Evolutionary conservation across 2,797 vertebrate genomes (phyloP).

Genomic region (Salmo trutta): DNA sequence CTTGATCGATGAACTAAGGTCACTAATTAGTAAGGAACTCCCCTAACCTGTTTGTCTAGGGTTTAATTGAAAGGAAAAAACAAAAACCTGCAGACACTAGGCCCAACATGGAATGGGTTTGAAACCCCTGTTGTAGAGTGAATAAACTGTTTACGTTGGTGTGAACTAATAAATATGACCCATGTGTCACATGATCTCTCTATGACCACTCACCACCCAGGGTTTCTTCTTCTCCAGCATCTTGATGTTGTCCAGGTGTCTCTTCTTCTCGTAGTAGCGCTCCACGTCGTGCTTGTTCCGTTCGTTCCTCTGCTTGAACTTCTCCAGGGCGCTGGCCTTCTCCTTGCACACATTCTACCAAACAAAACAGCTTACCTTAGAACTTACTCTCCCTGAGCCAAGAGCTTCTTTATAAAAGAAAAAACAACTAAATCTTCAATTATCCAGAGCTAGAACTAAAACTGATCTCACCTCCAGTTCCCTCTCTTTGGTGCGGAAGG

Average conservation of each 20-base stretch:
- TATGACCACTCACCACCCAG: constrained; percentile 85
- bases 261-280: constrained; percentile 88
- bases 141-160: too few relatives aligned
- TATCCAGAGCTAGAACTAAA: background rate
- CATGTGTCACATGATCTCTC: background rate
- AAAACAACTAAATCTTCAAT: background rate
- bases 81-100: too few relatives aligned
- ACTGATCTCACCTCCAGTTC: constrained; percentile 84
- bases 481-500: constrained; percentile 86
- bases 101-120: too few relatives aligned
- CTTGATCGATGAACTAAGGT: too few relatives aligned
- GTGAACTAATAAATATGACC: too few relatives aligned
- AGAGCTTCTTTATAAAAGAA: background rate
- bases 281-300: constrained; percentile 90
- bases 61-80: too few relatives aligned
- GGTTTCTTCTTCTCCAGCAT: constrained; percentile 92
- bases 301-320: constrained; percentile 87
- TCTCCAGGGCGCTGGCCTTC: constrained; percentile 86
- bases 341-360: constrained; percentile 85
- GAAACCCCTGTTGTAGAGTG: too few relatives aligned
- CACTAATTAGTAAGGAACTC: too few relatives aligned
- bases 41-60: too few relatives aligned
- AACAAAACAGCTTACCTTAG: constrained; percentile 4
- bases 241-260: constrained; percentile 89
- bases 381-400: background rate